Conservation (phyloP, 2,888 invertebrate genomes). For the Phalera bucephala region DNA sequence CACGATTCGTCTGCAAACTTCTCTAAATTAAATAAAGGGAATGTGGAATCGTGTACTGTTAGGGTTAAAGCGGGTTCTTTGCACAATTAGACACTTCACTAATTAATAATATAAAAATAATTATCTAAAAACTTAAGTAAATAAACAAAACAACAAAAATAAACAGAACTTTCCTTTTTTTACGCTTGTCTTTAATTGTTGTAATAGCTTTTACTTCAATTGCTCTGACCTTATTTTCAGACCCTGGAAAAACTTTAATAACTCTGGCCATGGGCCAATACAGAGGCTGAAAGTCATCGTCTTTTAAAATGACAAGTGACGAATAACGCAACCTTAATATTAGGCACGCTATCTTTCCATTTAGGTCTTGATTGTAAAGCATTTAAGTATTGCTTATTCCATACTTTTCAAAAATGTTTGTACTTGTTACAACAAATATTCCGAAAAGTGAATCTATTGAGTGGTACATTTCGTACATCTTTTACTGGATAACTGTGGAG, state of each 20-base stretch:
- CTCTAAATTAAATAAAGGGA: no score
- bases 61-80: no score
- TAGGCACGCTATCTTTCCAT: not conserved
- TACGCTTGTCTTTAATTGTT: no score
- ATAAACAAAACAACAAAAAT: no score
- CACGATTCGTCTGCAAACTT: no score
- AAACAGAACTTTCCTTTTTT: no score
- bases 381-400: slow-evolving; percentile 1
- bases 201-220: not conserved
- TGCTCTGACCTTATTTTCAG: not conserved
- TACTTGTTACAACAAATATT: slow-evolving; percentile 4
- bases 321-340: not conserved
- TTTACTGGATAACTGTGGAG: slow-evolving; percentile 5
- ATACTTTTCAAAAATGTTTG: slow-evolving; percentile 8
- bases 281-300: not conserved
- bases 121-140: no score
- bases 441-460: slow-evolving; percentile 8
- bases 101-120: no score
- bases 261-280: not conserved
- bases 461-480: slow-evolving; percentile 1
- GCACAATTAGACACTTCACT: no score
- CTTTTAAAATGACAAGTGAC: not conserved
- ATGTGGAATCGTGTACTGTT: no score
- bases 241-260: not conserved
- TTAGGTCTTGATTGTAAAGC: not conserved